Evolutionary conservation across 2,113 vertebrate genomes (phyloP).

Genomic region (Hiodon alosoides): DNA sequence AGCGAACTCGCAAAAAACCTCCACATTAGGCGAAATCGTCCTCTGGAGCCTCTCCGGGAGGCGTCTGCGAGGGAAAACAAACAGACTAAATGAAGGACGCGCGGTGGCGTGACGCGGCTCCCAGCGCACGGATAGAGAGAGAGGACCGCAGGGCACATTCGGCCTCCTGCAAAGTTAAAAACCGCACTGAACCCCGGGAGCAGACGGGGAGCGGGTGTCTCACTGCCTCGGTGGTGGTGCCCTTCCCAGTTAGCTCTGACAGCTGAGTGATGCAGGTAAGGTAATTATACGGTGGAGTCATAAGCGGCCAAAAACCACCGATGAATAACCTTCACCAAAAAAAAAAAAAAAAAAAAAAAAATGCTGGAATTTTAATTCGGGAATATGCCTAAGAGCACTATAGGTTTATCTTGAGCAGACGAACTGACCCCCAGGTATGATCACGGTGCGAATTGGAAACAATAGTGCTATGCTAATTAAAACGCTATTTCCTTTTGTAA

Average conservation of each 20-base stretch:
- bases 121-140: conserved; percentile 5
- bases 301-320: conserved; percentile 20
- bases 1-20: conserved; percentile 6
- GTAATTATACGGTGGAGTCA: conserved; percentile 34
- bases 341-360: conserved; percentile 32
- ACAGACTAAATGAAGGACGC: conserved; percentile 23
- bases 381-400: not conserved
- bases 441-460: not conserved
- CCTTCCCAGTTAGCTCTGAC: conserved; percentile 27
- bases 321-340: conserved; percentile 44
- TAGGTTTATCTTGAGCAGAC: conserved; percentile 5
- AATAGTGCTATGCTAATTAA: conserved; percentile 46
- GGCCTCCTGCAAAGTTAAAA: conserved; percentile 23
- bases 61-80: conserved; percentile 6
- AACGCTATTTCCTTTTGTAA: conserved; percentile 48
- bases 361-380: not conserved
- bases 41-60: conserved; percentile 14
- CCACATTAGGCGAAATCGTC: conserved; percentile 6
- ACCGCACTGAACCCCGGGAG: not conserved
- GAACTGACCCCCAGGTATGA: not conserved
- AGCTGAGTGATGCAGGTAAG: conserved; percentile 35
- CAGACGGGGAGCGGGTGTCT: not conserved
- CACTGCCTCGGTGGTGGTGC: not conserved
- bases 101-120: not conserved
- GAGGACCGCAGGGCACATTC: conserved; percentile 19